Evolutionary conservation across 2,888 invertebrate species (phyloP), one percentile per base, ranked within the genome.

Genomic region (Stratiomys singularior): DNA sequence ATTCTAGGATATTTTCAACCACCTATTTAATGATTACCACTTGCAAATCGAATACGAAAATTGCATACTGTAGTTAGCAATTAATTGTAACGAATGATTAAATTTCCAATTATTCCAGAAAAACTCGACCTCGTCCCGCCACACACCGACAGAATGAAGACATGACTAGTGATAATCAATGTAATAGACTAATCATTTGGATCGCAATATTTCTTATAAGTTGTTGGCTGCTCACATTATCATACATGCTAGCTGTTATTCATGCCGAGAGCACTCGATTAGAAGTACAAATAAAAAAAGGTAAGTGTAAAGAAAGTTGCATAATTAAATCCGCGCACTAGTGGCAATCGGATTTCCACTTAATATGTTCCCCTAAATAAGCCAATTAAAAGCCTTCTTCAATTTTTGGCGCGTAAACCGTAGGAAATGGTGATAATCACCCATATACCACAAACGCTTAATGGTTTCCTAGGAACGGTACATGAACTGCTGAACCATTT

Each of bases 161-260:
- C 23, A 52, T 77, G 30, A 79, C 69, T 76, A 78, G 77, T 63
- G 46, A 72, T 47, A 78, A 78, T 77, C 79, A 79, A 78, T 80
- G 81, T 76, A 79, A 80, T 79, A 78, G 78, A 66, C 30, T 81
- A 72, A 79, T 79, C 21, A 52, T 81, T 27, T 81, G 81, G 80
- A 78, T 81, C 64, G 78, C 80, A 13, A 76, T 81, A 77, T 80
- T 80, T 69, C 66, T 81, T 71, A 79, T 78, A 52, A 78, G 79
- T 66, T 80, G 80, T 23, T 81, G 81, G 81, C 76, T 81, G 46
- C 78, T 81, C 72, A 80, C 79, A 5, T 69, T 81, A 21, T 81
- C 81, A 13, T 81, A 81, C 74, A 81, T 81, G 81, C 77, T 79
- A 37, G 79, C 80, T 30, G 80, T 81, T 15, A 78, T 81, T 23